Evolutionary conservation across 2,888 invertebrate species (phyloP).

Genomic region (Artemia sinica): DNA sequence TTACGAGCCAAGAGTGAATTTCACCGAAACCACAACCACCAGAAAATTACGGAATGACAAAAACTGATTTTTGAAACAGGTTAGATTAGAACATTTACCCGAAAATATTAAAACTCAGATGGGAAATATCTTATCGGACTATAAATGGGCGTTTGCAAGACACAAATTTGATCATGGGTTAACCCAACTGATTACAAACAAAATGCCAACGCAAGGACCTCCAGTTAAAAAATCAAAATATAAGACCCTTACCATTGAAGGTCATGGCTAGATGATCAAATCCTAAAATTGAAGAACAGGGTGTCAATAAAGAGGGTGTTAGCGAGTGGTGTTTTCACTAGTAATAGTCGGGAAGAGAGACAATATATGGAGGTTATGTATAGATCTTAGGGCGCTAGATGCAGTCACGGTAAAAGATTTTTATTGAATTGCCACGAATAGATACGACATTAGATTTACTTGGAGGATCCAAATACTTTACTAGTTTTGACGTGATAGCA

Average conservation of each 20-base stretch:
- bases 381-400: not conserved
- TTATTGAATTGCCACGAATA: not conserved
- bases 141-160: constrained; percentile 10
- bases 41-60: not conserved
- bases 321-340: not conserved
- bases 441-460: not conserved
- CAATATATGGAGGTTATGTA: not conserved
- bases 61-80: not conserved
- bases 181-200: not conserved
- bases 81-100: not conserved
- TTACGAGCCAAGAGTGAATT: not conserved
- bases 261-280: not conserved
- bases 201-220: not conserved
- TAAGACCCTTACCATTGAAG: not conserved
- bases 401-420: not conserved
- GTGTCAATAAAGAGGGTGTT: not conserved
- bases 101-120: not conserved
- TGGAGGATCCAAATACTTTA: not conserved
- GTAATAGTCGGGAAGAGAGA: not conserved
- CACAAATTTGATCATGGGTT: not conserved
- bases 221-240: not conserved
- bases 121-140: not conserved
- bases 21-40: not conserved
- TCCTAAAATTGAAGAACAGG: not conserved
- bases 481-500: not conserved